A percentile compares a stretch with the other conserved stretches of the same genome.
phyloP scores from a whole-genome alignment of 2,113 vertebrate genomes.

The Carassius auratus region DNA sequence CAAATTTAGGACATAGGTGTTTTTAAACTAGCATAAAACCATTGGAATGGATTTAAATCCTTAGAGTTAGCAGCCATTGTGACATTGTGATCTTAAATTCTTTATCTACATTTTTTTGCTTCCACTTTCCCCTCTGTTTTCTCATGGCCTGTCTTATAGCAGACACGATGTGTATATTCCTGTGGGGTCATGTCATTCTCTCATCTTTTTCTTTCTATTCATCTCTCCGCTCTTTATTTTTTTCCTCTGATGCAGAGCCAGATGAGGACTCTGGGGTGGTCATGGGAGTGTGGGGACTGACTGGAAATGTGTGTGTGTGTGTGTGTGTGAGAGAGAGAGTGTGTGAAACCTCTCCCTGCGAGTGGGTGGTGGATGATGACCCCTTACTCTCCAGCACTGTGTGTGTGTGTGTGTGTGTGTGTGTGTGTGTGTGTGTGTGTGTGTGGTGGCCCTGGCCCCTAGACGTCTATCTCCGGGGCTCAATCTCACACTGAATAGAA shows the following conservation, averaged over 20 bases:
- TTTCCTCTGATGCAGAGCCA: constrained; percentile 10
- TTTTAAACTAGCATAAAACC: background rate
- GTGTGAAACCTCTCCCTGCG: constrained; percentile 20
- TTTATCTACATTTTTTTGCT: background rate
- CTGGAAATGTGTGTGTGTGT: constrained; percentile 10
- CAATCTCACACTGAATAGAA: constrained; percentile 44
- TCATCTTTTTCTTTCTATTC: constrained; percentile 15
- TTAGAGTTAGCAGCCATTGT: background rate
- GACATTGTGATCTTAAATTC: background rate
- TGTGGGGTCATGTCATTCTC: constrained; percentile 20
- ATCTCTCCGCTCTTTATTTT: constrained; percentile 12
- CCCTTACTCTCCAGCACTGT: background rate
- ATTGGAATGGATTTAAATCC: background rate
- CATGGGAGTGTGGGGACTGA: background rate
- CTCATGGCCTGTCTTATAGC: constrained; percentile 13
- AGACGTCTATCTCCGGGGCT: constrained; percentile 37
- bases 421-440: constrained; percentile 16
- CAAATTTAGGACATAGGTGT: background rate
- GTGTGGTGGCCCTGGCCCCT: constrained; percentile 35
- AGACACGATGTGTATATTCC: constrained; percentile 28
- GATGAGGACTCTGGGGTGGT: background rate
- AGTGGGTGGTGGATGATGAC: constrained; percentile 45
- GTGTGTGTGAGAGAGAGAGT: background rate
- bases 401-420: no score
- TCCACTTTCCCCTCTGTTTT: constrained; percentile 35